Percentiles rank a stretch among this genome's conserved stretches.
These are phyloP conservation scores for Lutraria rhynchaena DNA, from an alignment of 1,140 invertebrate species.

Conservation along the genomic window DNA sequence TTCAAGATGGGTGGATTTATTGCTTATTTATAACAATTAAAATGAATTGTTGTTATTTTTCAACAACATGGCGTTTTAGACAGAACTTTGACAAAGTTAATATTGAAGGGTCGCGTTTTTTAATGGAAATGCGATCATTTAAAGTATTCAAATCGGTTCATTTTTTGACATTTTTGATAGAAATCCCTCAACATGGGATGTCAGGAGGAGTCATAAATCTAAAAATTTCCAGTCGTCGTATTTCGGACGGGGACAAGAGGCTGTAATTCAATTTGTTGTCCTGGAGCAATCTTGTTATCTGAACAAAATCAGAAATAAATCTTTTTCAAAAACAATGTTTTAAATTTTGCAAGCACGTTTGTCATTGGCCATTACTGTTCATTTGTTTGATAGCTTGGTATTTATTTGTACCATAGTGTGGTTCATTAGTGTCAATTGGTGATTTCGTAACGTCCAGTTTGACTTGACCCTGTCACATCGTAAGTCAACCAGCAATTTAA, in stretches of 20 bases:
- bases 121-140: too few species aligned
- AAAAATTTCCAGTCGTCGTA: conserved; percentile 18
- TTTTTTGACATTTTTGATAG: background rate
- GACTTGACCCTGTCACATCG: conserved; percentile 13
- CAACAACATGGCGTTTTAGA: too few species aligned
- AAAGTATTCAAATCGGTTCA: too few species aligned
- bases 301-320: conserved; percentile 47
- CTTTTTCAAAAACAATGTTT: conserved; percentile 38
- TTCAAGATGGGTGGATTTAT: background rate
- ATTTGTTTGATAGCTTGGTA: conserved; percentile 41
- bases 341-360: conserved; percentile 27
- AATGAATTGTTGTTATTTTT: too few species aligned
- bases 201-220: conserved; percentile 18
- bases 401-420: conserved; percentile 37
- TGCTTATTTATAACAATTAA: too few species aligned
- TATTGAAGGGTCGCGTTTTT: too few species aligned
- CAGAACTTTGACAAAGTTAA: too few species aligned
- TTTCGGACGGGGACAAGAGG: conserved; percentile 7
- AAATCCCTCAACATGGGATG: background rate
- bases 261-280: background rate
- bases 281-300: conserved; percentile 39
- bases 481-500: conserved; percentile 6
- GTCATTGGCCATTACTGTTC: conserved; percentile 25
- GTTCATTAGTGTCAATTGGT: conserved; percentile 16
- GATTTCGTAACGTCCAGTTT: conserved; percentile 23